phyloP scores from a whole-genome alignment of 1,140 invertebrate genomes.

The Phymorhynchus buccinoides region DNA sequence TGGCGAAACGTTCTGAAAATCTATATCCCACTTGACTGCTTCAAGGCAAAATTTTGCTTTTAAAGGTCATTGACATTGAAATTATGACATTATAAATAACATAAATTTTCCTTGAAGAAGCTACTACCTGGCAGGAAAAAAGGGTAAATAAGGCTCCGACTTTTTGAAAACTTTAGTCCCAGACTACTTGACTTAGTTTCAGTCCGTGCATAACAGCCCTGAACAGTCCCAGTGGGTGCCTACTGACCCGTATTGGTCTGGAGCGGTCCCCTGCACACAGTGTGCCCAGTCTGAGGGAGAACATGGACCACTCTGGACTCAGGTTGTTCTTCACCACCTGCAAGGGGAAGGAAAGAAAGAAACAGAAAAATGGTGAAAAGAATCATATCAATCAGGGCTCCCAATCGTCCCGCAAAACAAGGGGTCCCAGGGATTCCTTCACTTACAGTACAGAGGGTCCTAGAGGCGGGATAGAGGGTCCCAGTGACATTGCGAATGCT shows the following conservation, averaged over 20 bases:
- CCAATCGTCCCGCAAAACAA: not conserved
- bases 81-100: too few species aligned
- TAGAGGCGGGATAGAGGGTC: too few species aligned
- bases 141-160: not conserved
- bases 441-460: not conserved
- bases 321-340: conserved; percentile 72
- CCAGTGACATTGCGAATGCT: too few species aligned
- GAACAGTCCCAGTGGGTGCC: too few species aligned
- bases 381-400: too few species aligned
- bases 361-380: not conserved
- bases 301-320: conserved; percentile 73
- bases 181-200: too few species aligned
- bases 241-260: conserved; percentile 62
- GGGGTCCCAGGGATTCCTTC: too few species aligned
- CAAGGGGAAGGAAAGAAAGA: not conserved
- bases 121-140: not conserved
- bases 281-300: conserved; percentile 65
- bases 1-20: too few species aligned
- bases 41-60: too few species aligned
- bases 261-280: conserved; percentile 71
- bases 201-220: not conserved
- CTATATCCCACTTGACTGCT: too few species aligned
- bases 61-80: too few species aligned
- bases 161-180: too few species aligned
- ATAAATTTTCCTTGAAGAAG: not conserved